A percentile compares a stretch with the other conserved stretches of the same genome.
Evolutionary conservation across 64 coral and sea anemone species (phyloP).

Genomic region (Stylophora pistillata): DNA sequence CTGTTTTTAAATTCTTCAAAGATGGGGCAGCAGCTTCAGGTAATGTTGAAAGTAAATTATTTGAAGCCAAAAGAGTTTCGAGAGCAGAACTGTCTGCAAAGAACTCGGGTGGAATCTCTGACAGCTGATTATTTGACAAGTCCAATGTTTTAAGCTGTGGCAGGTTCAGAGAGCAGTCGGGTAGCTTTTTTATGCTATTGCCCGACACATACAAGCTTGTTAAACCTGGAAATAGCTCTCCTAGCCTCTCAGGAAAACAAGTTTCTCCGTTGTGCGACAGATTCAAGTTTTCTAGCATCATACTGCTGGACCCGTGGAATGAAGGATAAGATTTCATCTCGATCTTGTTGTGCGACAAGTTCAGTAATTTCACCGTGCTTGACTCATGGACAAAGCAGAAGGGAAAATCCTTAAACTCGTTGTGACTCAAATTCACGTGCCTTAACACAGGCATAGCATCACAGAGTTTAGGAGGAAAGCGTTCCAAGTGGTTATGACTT

Average conservation of each 20-base stretch:
- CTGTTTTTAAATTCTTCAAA: slow-evolving; percentile 64
- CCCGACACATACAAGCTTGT: slow-evolving; percentile 57
- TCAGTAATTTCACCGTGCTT: slow-evolving; percentile 43
- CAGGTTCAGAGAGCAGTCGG: slow-evolving; percentile 52
- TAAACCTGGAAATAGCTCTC: slow-evolving; percentile 62
- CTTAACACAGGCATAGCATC: slow-evolving; percentile 74
- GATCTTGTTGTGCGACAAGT: slow-evolving; percentile 80
- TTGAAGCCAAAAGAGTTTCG: slow-evolving; percentile 68
- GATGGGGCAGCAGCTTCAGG: slow-evolving; percentile 45
- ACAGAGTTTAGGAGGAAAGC: slow-evolving; percentile 62
- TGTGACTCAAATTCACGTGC: slow-evolving; percentile 78
- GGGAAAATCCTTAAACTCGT: slow-evolving; percentile 70
- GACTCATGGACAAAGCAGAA: slow-evolving; percentile 43
- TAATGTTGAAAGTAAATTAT: slow-evolving; percentile 60
- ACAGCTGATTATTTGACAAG: slow-evolving; percentile 76
- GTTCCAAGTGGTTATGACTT: slow-evolving; percentile 70
- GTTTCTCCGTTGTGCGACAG: slow-evolving; percentile 63
- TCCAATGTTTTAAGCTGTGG: slow-evolving; percentile 66
- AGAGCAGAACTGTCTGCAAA: slow-evolving; percentile 49
- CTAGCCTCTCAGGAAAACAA: slow-evolving; percentile 74
- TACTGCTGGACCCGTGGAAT: not conserved
- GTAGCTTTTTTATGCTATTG: slow-evolving; percentile 63
- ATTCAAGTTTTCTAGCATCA: slow-evolving; percentile 64
- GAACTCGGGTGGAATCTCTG: slow-evolving; percentile 62
- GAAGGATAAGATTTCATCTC: not conserved